Percentiles rank a stretch among this genome's conserved stretches.
phyloP scores from a whole-genome alignment of 2,113 vertebrate genomes.

The Odocoileus hemionus region DNA sequence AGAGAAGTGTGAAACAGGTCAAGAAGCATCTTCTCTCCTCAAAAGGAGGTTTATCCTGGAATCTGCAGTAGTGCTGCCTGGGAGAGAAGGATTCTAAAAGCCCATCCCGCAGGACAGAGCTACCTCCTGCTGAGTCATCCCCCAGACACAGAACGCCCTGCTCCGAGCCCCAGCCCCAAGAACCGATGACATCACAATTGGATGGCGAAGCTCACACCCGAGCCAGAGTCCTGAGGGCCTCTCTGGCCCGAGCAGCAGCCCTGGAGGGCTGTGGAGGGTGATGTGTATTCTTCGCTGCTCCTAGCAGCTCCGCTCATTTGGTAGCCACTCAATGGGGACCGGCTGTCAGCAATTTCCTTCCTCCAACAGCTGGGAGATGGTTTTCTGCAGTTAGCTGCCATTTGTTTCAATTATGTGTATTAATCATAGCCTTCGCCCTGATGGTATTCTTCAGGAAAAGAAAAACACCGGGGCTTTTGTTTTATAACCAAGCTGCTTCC shows the following conservation, averaged over 20 bases:
- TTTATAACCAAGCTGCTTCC: constrained; percentile 69
- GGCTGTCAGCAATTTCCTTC: constrained; percentile 84
- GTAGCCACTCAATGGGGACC: constrained; percentile 69
- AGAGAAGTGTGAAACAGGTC: neutral
- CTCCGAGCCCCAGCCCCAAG: neutral
- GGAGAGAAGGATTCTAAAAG: neutral
- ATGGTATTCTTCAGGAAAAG: constrained; percentile 72
- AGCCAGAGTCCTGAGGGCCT: neutral
- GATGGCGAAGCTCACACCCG: neutral
- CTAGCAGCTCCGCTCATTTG: neutral
- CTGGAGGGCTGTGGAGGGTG: neutral
- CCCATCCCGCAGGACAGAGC: neutral
- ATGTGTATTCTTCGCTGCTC: constrained; percentile 36
- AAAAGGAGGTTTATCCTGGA: neutral
- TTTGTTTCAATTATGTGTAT: constrained; percentile 86
- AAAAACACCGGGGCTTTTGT: constrained; percentile 70
- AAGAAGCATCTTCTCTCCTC: neutral
- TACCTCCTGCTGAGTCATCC: neutral
- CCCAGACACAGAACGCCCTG: neutral
- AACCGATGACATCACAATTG: neutral
- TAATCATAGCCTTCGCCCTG: constrained; percentile 83
- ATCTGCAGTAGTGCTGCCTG: neutral
- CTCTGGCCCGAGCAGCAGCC: neutral
- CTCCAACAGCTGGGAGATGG: constrained; percentile 83
- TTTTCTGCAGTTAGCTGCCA: constrained; percentile 83